Evolutionary conservation across 1,140 invertebrate species (phyloP), one percentile per base, ranked within the genome.

Genomic region (Telenomus remus): DNA sequence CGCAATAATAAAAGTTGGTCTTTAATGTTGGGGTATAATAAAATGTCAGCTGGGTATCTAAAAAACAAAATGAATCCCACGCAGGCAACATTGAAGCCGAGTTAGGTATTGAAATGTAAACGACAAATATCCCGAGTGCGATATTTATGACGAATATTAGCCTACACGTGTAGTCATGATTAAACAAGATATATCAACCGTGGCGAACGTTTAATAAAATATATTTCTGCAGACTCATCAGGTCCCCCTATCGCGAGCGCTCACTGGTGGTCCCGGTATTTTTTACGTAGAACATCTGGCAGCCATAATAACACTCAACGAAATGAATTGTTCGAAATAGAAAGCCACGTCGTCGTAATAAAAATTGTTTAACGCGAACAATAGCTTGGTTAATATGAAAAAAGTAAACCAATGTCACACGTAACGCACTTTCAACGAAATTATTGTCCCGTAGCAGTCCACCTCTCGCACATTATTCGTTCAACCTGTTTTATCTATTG

Each of bases 311-410:
- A 74, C 71, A 56, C 71, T 61, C 63, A 47, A 44, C 51, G 33
- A 63, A 74, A 74, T 74, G 63, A 74, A 66, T 66, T 74, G 71
- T 61, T 61, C 47, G 46, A 66, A 66, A 61, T 74, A 74, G 53
- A 66, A 63, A 66, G 63, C 71, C 56, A 63, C 63, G 63, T 61
- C 61, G 47, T 27, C 15, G 63, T 47, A 66, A 63, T 74, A 66
- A 61, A 74, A 74, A 74, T 66, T 74, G 56, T 61, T 66, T 66
- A 68, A 56, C 51, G 44, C 55, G 46, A 10, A 63, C 63, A 66
- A 73, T 65, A 56, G 37, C 39, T 54, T 49, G 39, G 48, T 60
- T 14, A 15, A 27, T 47, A 42, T 19, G 51, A 61, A 74, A 73
- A 61, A 50, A 43, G 46, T 19, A 60, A 56, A 47, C 46, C 59